Percentiles rank a stretch among this genome's conserved stretches.
These are phyloP conservation scores for Phrynosoma blainvillii DNA, from an alignment of 2,113 vertebrate species.

Conservation along the genomic window DNA sequence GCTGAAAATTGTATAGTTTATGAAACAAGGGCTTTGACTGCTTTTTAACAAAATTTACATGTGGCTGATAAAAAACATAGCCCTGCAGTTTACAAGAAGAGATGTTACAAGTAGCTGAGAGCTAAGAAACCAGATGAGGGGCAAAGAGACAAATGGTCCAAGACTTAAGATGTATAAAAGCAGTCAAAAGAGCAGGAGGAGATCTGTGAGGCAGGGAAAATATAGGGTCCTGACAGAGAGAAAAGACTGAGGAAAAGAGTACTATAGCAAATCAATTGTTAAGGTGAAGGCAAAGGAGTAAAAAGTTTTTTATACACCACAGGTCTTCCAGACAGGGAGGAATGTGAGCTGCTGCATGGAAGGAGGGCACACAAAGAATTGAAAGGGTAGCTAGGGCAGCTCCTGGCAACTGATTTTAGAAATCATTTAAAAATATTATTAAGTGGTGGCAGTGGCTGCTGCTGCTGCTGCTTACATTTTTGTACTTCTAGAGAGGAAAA, in stretches of 20 bases:
- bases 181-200: background rate
- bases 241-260: background rate
- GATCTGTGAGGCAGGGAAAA: background rate
- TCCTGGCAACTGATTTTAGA: background rate
- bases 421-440: background rate
- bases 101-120: background rate
- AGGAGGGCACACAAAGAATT: background rate
- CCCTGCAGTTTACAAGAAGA: background rate
- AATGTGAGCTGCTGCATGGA: background rate
- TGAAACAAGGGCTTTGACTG: background rate
- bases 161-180: background rate
- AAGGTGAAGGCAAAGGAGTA: too few relatives aligned
- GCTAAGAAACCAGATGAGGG: background rate
- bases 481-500: background rate
- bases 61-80: background rate
- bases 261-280: background rate
- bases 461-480: background rate
- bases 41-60: too few relatives aligned
- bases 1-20: background rate
- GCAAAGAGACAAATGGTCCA: background rate
- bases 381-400: background rate
- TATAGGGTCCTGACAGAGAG: background rate
- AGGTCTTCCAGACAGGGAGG: background rate
- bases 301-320: background rate
- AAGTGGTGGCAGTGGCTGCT: background rate